phyloP scores from a whole-genome alignment of 2,888 invertebrate species.

The Rapana venosa region DNA sequence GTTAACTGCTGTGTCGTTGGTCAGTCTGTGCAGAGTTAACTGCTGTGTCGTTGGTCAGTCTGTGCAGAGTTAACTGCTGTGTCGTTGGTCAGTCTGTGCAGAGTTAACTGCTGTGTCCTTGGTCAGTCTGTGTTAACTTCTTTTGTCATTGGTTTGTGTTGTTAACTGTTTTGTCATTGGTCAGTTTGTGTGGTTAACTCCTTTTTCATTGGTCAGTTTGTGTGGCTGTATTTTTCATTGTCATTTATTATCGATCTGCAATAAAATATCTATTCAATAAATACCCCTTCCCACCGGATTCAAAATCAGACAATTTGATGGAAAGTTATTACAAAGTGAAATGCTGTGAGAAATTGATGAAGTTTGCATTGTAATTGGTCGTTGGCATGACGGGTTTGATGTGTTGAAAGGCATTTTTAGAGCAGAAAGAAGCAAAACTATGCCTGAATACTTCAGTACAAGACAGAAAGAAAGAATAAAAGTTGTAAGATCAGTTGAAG shows the following conservation, averaged over 20 bases:
- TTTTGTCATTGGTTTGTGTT: slow-evolving; percentile 80
- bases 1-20: not conserved
- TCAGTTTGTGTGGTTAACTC: slow-evolving; percentile 80
- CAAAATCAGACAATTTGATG: no score
- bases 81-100: not conserved
- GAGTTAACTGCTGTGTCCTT: not conserved
- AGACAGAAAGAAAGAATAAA: no score
- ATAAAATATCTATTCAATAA: no score
- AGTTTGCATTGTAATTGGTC: no score
- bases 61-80: not conserved
- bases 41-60: slow-evolving; percentile 7
- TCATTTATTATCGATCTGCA: not conserved
- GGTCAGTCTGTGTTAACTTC: slow-evolving; percentile 80
- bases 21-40: not conserved
- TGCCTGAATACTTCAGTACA: no score
- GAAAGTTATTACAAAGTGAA: no score
- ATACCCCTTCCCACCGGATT: no score
- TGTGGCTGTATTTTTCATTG: not conserved
- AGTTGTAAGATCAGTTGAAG: no score
- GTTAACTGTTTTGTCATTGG: not conserved
- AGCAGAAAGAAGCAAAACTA: no score
- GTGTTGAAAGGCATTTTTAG: no score
- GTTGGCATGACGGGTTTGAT: no score
- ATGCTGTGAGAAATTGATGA: no score
- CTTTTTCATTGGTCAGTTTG: slow-evolving; percentile 80